Base-by-base conservation (phyloP, 2,113 vertebrate species). In the Ornithorhynchus anatinus region DNA sequence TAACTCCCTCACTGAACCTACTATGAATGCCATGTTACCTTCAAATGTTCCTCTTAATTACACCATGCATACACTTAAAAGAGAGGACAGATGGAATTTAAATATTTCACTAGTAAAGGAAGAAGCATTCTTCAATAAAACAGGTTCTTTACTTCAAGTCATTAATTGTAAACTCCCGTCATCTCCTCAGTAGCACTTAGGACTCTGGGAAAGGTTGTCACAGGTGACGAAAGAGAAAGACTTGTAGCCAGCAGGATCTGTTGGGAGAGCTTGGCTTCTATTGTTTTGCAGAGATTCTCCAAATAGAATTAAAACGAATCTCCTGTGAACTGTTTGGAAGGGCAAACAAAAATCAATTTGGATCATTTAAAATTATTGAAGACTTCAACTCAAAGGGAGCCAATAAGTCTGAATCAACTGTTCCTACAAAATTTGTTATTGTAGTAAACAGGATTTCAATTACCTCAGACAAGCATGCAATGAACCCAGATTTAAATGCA, bases 31-130 rank as follows among this genome's bases (percentile, higher is more conserved):
- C 43, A 73, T 66, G 71, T 59, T 77, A 63, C 75, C 60, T 72
- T 82, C 75, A 73, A 42, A 50, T 44, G 64, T 59, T 83, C 76
- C 74, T 83, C 79, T 71, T 84, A 86, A 90, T 84, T 86, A 76
- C 78, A 68, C 0, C n/a, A 76, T 72, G 42, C 58, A 84, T 48
- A 70, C 51, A 52, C 40, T 74, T 66, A 77, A 84, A 90, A 89
- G 82, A 83, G 75, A 72, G 78, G 71, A 70, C 88, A 86, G 82
- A 85, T 81, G 81, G 82, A 89, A 80, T 89, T 83, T 80, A 89
- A 91, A 83, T 81, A 90, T 88, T 89, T 89, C 81, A 87, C 82
- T 61, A 78, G 33, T 29, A 83, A 64, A 86, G 79, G 73, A 86
- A 71, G 74, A 82, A 87, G 79, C 71, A 76, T 72, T 82, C 65